Conservation (phyloP, 2,113 vertebrate species). For the Carassius auratus region DNA sequence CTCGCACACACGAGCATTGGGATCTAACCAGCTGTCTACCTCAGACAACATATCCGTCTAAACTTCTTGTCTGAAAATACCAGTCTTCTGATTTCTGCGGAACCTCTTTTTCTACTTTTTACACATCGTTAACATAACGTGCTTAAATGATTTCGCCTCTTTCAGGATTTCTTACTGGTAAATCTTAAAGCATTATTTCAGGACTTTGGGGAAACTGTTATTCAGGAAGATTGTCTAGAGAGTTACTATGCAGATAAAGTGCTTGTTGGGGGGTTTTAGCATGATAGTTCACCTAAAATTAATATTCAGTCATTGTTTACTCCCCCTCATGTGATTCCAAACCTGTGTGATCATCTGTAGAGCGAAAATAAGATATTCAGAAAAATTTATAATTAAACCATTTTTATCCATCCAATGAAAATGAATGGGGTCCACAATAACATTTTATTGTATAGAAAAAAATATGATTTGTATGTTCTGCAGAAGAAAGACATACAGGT, state of each 20-base stretch:
- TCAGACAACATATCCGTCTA: conserved; percentile 40
- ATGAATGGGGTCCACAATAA: too few relatives aligned
- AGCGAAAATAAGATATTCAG: too few relatives aligned
- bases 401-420: too few relatives aligned
- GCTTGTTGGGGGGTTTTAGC: neutral
- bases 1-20: conserved; percentile 50
- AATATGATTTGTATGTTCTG: too few relatives aligned
- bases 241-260: conserved; percentile 30
- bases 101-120: conserved; percentile 67
- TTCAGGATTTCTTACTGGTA: conserved; percentile 59
- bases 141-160: conserved; percentile 39
- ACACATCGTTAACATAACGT: conserved; percentile 44
- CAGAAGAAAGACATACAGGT: too few relatives aligned
- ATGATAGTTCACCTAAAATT: neutral
- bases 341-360: too few relatives aligned
- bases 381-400: too few relatives aligned
- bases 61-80: neutral
- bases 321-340: too few relatives aligned
- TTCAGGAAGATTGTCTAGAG: neutral
- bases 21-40: conserved; percentile 42
- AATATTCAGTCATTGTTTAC: too few relatives aligned
- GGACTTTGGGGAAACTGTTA: neutral
- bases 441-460: too few relatives aligned
- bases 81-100: neutral
- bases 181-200: conserved; percentile 30